Conservation (phyloP, 2,113 vertebrate species). For the Pygoscelis adeliae region DNA sequence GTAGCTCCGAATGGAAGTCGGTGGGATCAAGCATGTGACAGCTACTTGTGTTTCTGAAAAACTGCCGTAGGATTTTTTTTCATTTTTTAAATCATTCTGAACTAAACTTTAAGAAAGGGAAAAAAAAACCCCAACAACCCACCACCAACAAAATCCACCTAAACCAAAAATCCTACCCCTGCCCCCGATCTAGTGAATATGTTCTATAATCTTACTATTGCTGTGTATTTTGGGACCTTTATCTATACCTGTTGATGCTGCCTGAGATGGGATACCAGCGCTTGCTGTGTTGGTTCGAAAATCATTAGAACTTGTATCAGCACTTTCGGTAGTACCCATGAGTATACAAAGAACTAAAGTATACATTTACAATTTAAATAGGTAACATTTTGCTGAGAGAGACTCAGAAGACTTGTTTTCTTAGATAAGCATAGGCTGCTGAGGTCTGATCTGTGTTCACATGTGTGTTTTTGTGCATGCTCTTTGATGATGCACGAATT, state of each 20-base stretch:
- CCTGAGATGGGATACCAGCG: neutral
- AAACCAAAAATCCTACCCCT: neutral
- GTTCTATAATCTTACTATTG: neutral
- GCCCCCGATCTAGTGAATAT: neutral
- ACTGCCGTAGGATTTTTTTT: neutral
- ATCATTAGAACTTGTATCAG: neutral
- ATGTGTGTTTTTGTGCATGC: neutral
- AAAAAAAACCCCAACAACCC: too few relatives aligned
- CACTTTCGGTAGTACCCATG: neutral
- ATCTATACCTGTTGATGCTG: neutral
- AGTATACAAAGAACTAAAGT: neutral
- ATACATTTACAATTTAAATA: neutral
- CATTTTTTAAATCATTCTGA: neutral
- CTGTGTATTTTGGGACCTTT: neutral
- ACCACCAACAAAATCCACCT: neutral
- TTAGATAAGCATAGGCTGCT: neutral
- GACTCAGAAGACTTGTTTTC: neutral
- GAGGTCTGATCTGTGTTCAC: neutral
- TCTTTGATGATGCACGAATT: conserved; percentile 54
- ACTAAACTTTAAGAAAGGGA: neutral
- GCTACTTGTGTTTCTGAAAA: neutral
- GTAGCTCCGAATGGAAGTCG: neutral
- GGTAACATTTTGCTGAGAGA: neutral
- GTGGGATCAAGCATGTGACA: neutral
- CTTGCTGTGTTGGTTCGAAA: neutral